A percentile compares a stretch with the other conserved stretches of the same genome.
Conservation (phyloP, 2,888 invertebrate genomes). For the Thera obeliscata region DNA sequence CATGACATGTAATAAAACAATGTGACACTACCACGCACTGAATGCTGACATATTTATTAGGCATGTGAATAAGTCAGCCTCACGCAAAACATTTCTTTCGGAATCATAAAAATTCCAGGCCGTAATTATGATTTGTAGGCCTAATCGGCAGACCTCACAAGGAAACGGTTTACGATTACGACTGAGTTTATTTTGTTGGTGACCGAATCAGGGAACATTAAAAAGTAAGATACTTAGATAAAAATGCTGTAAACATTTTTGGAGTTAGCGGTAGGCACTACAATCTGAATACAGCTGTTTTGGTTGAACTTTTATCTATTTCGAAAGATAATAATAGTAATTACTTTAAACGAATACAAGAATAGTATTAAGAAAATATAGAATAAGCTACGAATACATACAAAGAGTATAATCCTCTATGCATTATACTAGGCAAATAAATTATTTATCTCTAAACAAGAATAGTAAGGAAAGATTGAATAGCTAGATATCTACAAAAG, state of each 20-base stretch:
- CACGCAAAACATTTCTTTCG: constrained; percentile 50
- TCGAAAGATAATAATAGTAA: no score
- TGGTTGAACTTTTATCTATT: not conserved
- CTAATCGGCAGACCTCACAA: constrained; percentile 34
- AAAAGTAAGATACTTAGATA: constrained; percentile 25
- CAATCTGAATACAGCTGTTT: constrained; percentile 10
- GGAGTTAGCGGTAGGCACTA: constrained; percentile 15
- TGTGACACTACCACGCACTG: constrained; percentile 52
- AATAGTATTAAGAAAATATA: not conserved
- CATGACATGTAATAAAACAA: constrained; percentile 59
- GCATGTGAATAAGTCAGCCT: constrained; percentile 45
- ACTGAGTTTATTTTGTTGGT: constrained; percentile 23
- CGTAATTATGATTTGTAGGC: constrained; percentile 41
- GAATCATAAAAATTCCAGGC: constrained; percentile 38
- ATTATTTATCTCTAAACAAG: not conserved
- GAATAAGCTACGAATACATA: not conserved
- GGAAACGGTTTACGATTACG: constrained; percentile 26
- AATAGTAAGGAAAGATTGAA: not conserved
- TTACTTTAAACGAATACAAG: no score
- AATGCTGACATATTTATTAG: constrained; percentile 55
- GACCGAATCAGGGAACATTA: constrained; percentile 26
- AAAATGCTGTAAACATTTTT: constrained; percentile 23
- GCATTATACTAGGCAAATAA: no score
- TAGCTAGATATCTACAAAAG: no score
- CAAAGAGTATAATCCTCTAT: no score